Conservation (phyloP, 1,140 invertebrate genomes). For the Dendroctonus valens region DNA sequence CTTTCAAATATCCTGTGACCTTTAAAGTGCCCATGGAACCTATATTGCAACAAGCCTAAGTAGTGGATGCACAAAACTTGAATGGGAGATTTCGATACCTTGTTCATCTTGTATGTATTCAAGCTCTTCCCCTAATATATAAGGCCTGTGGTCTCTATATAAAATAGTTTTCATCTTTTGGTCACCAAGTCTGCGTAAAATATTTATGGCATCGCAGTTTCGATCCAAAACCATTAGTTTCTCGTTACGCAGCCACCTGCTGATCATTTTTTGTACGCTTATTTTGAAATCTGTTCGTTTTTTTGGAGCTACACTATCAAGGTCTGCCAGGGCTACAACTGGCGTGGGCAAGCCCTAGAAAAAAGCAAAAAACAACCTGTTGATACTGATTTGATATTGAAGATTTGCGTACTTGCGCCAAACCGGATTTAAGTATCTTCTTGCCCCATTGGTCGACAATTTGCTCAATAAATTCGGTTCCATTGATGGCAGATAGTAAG, state of each 20-base stretch:
- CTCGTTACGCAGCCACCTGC: conserved; percentile 78
- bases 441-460: conserved; percentile 76
- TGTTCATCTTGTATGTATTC: conserved; percentile 63
- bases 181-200: conserved; percentile 75
- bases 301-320: conserved; percentile 68
- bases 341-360: conserved; percentile 71
- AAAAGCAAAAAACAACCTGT: not conserved
- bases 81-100: conserved; percentile 37
- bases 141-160: conserved; percentile 74
- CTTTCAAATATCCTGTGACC: conserved; percentile 83
- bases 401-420: conserved; percentile 61
- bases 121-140: conserved; percentile 78
- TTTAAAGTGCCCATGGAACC: conserved; percentile 68
- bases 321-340: conserved; percentile 72
- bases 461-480: conserved; percentile 52
- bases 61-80: not conserved
- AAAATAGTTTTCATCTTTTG: conserved; percentile 75
- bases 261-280: conserved; percentile 70
- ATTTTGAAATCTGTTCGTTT: conserved; percentile 75
- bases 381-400: not conserved
- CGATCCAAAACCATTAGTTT: conserved; percentile 79
- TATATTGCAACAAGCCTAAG: conserved; percentile 12
- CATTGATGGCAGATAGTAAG: conserved; percentile 62
- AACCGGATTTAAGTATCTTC: conserved; percentile 67
- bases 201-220: conserved; percentile 70